A percentile compares a stretch with the other conserved stretches of the same genome.
Conservation (phyloP, 2,797 vertebrate genomes). For the Paratrypauchen microcephalus region DNA sequence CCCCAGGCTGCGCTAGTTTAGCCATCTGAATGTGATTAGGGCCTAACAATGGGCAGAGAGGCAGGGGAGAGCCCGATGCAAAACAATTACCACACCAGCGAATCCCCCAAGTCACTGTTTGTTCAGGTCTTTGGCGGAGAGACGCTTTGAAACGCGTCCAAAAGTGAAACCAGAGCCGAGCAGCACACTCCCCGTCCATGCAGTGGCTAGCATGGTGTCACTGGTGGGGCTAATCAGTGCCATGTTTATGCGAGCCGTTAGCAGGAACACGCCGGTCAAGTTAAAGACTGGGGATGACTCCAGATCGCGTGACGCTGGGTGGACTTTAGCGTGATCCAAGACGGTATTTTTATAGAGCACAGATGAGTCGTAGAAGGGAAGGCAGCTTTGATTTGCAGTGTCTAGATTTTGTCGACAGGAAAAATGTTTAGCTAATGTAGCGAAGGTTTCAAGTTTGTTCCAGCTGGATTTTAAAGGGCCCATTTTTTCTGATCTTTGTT, state of each 20-base stretch:
- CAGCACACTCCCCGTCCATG: constrained; percentile 69
- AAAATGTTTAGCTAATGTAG: not conserved
- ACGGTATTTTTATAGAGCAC: constrained; percentile 1
- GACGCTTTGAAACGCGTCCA: constrained; percentile 50
- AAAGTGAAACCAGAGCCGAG: constrained; percentile 42
- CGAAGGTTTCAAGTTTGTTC: not conserved
- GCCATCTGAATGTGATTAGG: constrained; percentile 74
- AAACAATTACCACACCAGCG: constrained; percentile 62
- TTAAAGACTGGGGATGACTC: constrained; percentile 15
- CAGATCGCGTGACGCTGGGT: not conserved
- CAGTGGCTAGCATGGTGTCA: constrained; percentile 65
- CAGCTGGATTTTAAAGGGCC: no score
- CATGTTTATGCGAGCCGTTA: constrained; percentile 30
- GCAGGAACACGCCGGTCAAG: not conserved
- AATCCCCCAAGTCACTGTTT: constrained; percentile 64
- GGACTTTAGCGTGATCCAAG: constrained; percentile 7
- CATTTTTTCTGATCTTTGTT: no score
- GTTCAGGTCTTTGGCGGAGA: constrained; percentile 62
- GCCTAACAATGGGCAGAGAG: constrained; percentile 60
- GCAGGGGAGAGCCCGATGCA: constrained; percentile 60
- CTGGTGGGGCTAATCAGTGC: constrained; percentile 59
- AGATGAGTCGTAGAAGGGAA: not conserved
- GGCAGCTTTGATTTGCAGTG: not conserved
- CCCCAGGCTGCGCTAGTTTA: constrained; percentile 39
- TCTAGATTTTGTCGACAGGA: not conserved